Conservation (phyloP, 2,797 vertebrate species). For the Hapalemur alaotrensis region DNA sequence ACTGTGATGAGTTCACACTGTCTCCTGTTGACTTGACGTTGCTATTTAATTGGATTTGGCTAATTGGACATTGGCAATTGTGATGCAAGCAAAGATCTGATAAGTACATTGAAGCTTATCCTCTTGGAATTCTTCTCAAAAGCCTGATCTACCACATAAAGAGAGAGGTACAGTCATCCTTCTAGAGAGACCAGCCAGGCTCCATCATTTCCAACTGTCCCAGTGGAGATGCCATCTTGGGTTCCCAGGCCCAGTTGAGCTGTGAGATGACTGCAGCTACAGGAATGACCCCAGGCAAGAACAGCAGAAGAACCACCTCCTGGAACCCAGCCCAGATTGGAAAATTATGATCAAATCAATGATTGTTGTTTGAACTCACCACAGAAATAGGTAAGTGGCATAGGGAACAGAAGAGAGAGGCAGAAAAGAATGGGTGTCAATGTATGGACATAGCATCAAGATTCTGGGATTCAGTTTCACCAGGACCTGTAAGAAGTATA, state of each 20-base stretch:
- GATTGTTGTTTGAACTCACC: no score
- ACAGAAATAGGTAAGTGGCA: neutral
- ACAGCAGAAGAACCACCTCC: neutral
- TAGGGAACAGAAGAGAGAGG: neutral
- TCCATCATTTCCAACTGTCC: neutral
- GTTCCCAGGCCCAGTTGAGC: neutral
- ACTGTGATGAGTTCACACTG: neutral
- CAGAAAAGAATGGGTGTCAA: neutral
- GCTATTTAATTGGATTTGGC: neutral
- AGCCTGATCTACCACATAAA: neutral
- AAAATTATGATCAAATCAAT: neutral
- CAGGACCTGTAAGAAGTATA: neutral
- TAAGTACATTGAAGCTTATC: neutral
- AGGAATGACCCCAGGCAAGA: neutral
- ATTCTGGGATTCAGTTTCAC: neutral
- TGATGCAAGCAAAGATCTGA: neutral
- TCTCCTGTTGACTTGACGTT: neutral
- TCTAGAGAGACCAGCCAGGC: neutral
- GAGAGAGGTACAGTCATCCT: neutral
- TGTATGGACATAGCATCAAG: neutral
- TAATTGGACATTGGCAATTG: neutral
- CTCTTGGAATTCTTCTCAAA: neutral
- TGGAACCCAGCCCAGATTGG: neutral
- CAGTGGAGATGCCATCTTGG: neutral
- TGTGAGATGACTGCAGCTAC: neutral